phyloP scores from a whole-genome alignment of 1,140 invertebrate genomes.

The Tetranychus urticae region DNA sequence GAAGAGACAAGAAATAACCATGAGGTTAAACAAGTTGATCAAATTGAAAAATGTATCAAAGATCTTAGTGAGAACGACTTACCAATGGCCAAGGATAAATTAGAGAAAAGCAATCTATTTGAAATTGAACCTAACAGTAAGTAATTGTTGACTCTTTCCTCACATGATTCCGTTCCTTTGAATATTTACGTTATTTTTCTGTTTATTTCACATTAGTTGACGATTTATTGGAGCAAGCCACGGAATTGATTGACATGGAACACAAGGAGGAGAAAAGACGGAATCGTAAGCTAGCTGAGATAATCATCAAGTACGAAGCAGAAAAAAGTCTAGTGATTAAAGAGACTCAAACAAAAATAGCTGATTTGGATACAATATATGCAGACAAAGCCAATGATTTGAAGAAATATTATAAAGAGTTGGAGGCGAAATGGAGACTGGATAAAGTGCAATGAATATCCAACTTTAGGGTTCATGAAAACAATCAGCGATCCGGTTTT shows the following conservation, averaged over 20 bases:
- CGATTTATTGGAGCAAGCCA: background rate
- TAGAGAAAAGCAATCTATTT: background rate
- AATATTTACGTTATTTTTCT: background rate
- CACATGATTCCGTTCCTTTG: background rate
- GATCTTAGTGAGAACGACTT: background rate
- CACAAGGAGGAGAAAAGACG: background rate
- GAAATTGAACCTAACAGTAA: background rate
- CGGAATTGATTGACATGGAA: background rate
- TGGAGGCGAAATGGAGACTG: background rate
- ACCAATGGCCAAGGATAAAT: no score
- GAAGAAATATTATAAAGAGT: background rate
- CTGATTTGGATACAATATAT: background rate
- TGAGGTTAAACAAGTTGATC: background rate
- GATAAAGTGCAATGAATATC: background rate
- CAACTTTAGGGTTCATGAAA: no score
- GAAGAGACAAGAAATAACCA: background rate
- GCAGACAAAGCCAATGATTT: background rate
- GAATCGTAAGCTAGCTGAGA: background rate
- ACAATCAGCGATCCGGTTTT: no score
- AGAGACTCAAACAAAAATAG: background rate
- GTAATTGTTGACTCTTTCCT: background rate
- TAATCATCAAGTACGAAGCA: background rate
- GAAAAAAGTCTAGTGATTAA: background rate
- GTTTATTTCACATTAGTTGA: background rate
- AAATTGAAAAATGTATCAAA: background rate